Base-by-base conservation (phyloP, 1,140 invertebrate genomes). In the Linepithema humile region DNA sequence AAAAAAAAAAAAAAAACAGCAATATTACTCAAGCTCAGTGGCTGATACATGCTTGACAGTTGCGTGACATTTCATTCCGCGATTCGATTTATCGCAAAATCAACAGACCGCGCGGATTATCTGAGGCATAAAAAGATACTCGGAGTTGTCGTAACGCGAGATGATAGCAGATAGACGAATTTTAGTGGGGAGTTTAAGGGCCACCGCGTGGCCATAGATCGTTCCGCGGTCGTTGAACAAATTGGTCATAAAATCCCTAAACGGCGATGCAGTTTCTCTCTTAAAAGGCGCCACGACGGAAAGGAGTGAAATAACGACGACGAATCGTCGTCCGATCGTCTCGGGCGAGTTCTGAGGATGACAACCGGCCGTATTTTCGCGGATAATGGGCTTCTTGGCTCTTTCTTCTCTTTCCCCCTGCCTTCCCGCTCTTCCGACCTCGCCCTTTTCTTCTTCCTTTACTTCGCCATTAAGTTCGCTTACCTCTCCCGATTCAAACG, bases 351-450 rank as follows among this genome's bases (percentile, higher is more conserved):
- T 84, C 90, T 90, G 90, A 77, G 55, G 86, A 89, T 91, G 91
- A 91, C 87, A 89, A 91, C 88, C 85, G 59, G 55, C 83, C 85
- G 88, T 91, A 91, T 90, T 91, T 91, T 86, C 85, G 53, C 67
- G 84, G 88, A 91, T 91, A 91, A 91, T 91, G 86, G 86, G 32
- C 62, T 82, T 48, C 85, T 59, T 65, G 80, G 80, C 74, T 78
- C 35, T 88, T 84, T 87, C 83, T 85, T 87, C 78, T 72, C 82
- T 65, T 82, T 40, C 29, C 23, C 60, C 45, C 26, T 38, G 26
- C 43, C 26, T 40, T 17, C n/a, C n/a, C n/a, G n/a, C n/a, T 15
- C 12, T 23, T 17, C 2, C 4, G 10, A 9, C 17, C 32, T n/a
- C 38, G 32, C 17, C 48, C 17, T 35, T 50, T 35, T 23, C 74